These are phyloP conservation scores for Hylaeus anthracinus DNA, from an alignment of 1,140 invertebrate species.

Conservation along the genomic window DNA sequence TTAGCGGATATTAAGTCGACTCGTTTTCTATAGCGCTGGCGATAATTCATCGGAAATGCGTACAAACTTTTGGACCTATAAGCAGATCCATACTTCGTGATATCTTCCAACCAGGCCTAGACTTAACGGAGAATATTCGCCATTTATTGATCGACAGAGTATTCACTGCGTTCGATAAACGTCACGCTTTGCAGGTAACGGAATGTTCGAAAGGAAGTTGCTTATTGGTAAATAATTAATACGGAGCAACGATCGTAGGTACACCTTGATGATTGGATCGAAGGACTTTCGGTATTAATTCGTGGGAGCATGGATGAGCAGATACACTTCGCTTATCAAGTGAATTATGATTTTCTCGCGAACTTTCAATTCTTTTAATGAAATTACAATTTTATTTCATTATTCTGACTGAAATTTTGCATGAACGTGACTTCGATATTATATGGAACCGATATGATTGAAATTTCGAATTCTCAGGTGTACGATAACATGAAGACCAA, in stretches of 20 bases:
- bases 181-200: constrained; percentile 64
- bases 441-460: background rate
- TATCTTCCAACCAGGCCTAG: constrained; percentile 86
- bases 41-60: constrained; percentile 75
- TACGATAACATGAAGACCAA: constrained; percentile 87
- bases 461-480: constrained; percentile 77
- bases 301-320: constrained; percentile 85
- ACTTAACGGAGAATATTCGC: constrained; percentile 84
- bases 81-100: constrained; percentile 84
- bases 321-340: constrained; percentile 85
- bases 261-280: constrained; percentile 85
- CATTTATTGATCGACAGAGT: constrained; percentile 85
- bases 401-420: too few species aligned
- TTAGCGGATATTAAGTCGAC: background rate
- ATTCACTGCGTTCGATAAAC: constrained; percentile 81
- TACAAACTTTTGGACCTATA: constrained; percentile 75
- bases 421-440: too few species aligned
- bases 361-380: too few species aligned
- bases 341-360: constrained; percentile 61
- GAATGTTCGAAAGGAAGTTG: background rate
- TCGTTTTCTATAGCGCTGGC: constrained; percentile 64
- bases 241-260: constrained; percentile 71
- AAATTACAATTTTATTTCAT: too few species aligned
- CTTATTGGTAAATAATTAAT: background rate
- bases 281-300: constrained; percentile 85